Percentiles rank a stretch among this genome's conserved stretches.
Conservation (phyloP, 2,113 vertebrate species). For the Periophthalmodon schlosseri region DNA sequence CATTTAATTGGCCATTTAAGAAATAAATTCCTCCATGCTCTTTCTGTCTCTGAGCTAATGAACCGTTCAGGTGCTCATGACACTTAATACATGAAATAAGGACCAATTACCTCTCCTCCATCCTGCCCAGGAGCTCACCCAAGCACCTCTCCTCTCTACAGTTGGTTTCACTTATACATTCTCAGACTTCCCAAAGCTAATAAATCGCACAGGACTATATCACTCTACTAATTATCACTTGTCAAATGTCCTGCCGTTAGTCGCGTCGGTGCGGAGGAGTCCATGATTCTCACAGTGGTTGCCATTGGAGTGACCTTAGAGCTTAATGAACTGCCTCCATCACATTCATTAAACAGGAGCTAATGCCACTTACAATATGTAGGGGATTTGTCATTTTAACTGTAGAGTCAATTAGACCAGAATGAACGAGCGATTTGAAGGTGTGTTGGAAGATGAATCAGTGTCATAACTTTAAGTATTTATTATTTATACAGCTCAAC, state of each 20-base stretch:
- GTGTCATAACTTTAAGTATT: too few relatives aligned
- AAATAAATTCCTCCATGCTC: background rate
- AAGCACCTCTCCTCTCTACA: background rate
- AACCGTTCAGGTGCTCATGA: background rate
- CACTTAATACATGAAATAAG: slow-evolving; percentile 2
- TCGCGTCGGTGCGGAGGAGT: background rate
- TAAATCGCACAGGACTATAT: too few relatives aligned
- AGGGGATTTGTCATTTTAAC: background rate
- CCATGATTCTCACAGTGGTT: background rate
- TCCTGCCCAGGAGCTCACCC: slow-evolving; percentile 1
- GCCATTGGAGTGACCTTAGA: background rate
- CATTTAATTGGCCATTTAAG: background rate
- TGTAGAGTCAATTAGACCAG: slow-evolving; percentile 1
- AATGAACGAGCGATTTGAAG: slow-evolving; percentile 22
- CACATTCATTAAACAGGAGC: background rate
- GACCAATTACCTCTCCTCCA: background rate
- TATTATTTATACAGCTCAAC: too few relatives aligned
- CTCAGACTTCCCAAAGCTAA: background rate
- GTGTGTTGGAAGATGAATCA: too few relatives aligned
- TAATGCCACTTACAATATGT: background rate
- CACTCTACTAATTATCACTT: background rate
- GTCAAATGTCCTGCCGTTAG: background rate
- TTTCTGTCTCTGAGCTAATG: background rate
- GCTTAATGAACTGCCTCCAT: slow-evolving; percentile 1
- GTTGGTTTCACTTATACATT: background rate